Conservation (phyloP, 2,113 vertebrate species). For the Mesocricetus auratus region DNA sequence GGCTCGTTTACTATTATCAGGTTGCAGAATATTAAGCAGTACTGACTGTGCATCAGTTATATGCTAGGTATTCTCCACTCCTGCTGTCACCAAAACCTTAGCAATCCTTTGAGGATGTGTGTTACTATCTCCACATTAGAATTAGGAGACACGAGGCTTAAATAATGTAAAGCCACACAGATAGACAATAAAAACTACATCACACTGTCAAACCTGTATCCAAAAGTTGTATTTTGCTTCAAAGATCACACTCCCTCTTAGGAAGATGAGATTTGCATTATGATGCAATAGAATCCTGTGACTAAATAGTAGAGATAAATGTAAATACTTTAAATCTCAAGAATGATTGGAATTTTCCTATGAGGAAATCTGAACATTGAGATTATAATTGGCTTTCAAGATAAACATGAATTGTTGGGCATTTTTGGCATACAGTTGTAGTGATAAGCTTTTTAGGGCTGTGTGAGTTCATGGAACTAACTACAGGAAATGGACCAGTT, state of each 20-base stretch:
- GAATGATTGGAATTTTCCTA: neutral
- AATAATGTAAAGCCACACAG: neutral
- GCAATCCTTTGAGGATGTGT: neutral
- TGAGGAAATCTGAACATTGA: constrained; percentile 50
- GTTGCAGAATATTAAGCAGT: neutral
- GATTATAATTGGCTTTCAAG: neutral
- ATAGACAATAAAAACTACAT: neutral
- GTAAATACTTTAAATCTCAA: neutral
- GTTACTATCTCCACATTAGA: neutral
- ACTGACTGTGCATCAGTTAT: neutral
- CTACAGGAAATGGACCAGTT: neutral
- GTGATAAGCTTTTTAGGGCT: neutral
- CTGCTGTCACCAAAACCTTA: neutral
- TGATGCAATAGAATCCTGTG: neutral
- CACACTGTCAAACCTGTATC: neutral
- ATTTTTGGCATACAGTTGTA: neutral
- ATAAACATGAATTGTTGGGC: neutral
- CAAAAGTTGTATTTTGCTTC: neutral
- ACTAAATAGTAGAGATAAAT: neutral
- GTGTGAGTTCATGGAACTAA: neutral
- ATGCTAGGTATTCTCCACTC: neutral
- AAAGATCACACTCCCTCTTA: neutral
- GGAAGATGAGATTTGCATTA: neutral
- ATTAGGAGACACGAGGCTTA: neutral
- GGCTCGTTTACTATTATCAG: no score